Conservation (phyloP, 2,113 vertebrate genomes). For the Sphyrna mokarran region DNA sequence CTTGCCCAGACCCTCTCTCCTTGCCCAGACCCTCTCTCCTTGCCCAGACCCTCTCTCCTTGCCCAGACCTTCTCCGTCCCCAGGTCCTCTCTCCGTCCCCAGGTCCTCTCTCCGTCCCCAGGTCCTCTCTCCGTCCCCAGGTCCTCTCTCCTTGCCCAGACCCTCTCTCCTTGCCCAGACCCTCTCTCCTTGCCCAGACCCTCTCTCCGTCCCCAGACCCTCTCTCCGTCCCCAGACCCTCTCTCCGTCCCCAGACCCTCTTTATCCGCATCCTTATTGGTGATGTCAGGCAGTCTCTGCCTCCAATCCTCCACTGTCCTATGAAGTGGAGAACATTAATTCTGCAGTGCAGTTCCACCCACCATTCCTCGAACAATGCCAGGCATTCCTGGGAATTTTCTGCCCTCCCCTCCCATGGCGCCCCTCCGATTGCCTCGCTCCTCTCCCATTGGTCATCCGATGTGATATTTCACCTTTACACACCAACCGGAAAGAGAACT, state of each 20-base stretch:
- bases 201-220: not conserved
- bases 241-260: not conserved
- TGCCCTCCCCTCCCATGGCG: not conserved
- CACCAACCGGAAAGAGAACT: not conserved
- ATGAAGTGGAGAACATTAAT: not conserved
- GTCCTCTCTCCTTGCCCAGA: not conserved
- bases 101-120: not conserved
- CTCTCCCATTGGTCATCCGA: not conserved
- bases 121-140: not conserved
- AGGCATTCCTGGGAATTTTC: not conserved
- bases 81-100: not conserved
- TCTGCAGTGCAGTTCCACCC: not conserved
- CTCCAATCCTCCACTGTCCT: too few species aligned
- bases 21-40: not conserved
- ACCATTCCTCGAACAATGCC: too few species aligned
- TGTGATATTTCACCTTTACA: not conserved
- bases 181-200: too few species aligned
- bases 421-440: not conserved
- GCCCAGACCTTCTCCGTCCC: too few species aligned
- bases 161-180: not conserved
- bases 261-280: too few species aligned
- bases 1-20: not conserved
- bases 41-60: not conserved
- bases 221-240: too few species aligned
- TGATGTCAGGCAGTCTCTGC: not conserved